These are phyloP conservation scores for Allobates femoralis DNA, from an alignment of 2,797 vertebrate genomes.

Conservation along the genomic window DNA sequence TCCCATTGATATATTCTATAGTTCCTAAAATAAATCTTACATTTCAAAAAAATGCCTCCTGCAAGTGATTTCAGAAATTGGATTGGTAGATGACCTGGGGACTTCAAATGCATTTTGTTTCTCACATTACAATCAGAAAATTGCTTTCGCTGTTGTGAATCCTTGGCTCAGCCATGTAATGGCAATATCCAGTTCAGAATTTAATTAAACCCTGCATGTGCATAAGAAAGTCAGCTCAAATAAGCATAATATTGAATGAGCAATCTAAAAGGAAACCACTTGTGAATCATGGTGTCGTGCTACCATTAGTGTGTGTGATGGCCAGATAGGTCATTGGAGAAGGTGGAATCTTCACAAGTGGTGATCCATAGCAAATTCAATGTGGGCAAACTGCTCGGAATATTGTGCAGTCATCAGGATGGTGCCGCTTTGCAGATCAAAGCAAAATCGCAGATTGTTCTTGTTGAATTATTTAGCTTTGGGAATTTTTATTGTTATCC, in stretches of 20 bases:
- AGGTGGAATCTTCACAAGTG: background rate
- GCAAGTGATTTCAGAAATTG: background rate
- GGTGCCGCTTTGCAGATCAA: background rate
- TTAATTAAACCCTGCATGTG: slow-evolving; percentile 19
- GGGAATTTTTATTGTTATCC: background rate
- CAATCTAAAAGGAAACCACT: background rate
- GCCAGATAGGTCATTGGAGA: background rate
- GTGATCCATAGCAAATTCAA: background rate
- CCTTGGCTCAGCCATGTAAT: background rate
- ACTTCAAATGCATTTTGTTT: slow-evolving; percentile 2
- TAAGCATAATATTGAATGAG: background rate
- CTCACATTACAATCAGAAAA: background rate
- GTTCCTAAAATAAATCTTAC: background rate
- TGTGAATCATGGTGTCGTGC: background rate
- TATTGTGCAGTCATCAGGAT: background rate
- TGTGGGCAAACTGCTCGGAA: background rate
- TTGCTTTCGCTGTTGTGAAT: background rate
- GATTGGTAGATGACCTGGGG: background rate
- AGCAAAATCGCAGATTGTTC: background rate
- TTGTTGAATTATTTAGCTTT: background rate
- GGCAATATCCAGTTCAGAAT: slow-evolving; percentile 5
- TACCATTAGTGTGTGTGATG: background rate
- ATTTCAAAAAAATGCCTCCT: background rate
- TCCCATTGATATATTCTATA: background rate
- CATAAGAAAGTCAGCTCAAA: background rate